Conservation (phyloP, 2,113 vertebrate species). For the Sylvietta virens region DNA sequence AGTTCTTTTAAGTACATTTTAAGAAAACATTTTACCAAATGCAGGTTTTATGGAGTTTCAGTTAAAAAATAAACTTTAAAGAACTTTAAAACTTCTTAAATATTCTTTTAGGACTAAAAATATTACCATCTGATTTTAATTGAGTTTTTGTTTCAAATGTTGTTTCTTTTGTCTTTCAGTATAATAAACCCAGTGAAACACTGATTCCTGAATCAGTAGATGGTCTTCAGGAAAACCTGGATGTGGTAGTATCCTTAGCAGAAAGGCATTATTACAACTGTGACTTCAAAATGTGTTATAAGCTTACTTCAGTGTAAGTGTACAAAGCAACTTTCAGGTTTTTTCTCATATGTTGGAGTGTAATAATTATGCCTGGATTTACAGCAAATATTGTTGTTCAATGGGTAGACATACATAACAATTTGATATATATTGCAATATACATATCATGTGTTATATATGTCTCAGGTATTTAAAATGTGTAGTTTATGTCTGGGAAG, state of each 20-base stretch:
- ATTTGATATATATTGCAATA: not conserved
- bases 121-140: not conserved
- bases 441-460: not conserved
- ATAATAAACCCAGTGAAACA: constrained; percentile 96
- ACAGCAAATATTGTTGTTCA: not conserved
- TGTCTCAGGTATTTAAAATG: not conserved
- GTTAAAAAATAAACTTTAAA: not conserved
- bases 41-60: not conserved
- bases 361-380: not conserved
- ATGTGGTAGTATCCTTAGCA: constrained; percentile 95
- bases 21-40: not conserved
- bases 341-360: not conserved
- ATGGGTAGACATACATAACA: not conserved
- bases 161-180: constrained; percentile 74
- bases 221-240: constrained; percentile 94
- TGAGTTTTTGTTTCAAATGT: not conserved
- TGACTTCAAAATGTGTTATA: constrained; percentile 98
- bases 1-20: not conserved
- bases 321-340: not conserved
- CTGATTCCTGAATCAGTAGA: constrained; percentile 85
- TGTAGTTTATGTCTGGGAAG: not conserved
- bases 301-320: constrained; percentile 94
- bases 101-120: not conserved
- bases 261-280: constrained; percentile 99
- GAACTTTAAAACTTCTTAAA: not conserved